Conservation (phyloP, 1,140 invertebrate genomes). For the Anthonomus grandis region DNA sequence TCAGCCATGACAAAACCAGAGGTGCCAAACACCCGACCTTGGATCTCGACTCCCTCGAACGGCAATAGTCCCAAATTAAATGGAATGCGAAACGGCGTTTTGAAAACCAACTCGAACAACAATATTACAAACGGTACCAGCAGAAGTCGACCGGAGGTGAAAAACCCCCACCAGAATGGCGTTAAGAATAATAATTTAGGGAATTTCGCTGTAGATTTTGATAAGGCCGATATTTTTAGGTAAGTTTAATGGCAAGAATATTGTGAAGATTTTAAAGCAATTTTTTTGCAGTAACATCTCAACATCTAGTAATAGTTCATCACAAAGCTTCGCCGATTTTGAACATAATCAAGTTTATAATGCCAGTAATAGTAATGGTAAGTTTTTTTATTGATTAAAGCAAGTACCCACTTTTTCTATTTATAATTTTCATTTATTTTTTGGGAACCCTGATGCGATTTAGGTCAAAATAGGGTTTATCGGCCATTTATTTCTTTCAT, state of each 20-base stretch:
- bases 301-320: constrained; percentile 27
- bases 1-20: constrained; percentile 50
- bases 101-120: constrained; percentile 5
- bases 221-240: constrained; percentile 56
- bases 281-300: constrained; percentile 15
- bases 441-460: too few relatives aligned
- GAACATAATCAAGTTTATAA: constrained; percentile 68
- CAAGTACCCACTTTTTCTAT: neutral
- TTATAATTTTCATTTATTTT: too few relatives aligned
- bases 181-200: constrained; percentile 24
- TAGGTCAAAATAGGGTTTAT: too few relatives aligned
- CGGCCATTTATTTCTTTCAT: neutral
- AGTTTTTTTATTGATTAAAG: too few relatives aligned
- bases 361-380: constrained; percentile 27
- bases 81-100: constrained; percentile 10
- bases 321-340: constrained; percentile 65
- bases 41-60: constrained; percentile 3
- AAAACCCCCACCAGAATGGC: constrained; percentile 21
- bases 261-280: neutral
- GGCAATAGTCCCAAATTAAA: constrained; percentile 10
- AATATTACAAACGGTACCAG: constrained; percentile 20
- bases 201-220: constrained; percentile 64
- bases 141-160: constrained; percentile 32
- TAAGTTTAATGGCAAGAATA: constrained; percentile 25
- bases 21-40: constrained; percentile 24